These are phyloP conservation scores for Rhea pennata DNA, from an alignment of 2,113 vertebrate genomes.

Conservation along the genomic window DNA sequence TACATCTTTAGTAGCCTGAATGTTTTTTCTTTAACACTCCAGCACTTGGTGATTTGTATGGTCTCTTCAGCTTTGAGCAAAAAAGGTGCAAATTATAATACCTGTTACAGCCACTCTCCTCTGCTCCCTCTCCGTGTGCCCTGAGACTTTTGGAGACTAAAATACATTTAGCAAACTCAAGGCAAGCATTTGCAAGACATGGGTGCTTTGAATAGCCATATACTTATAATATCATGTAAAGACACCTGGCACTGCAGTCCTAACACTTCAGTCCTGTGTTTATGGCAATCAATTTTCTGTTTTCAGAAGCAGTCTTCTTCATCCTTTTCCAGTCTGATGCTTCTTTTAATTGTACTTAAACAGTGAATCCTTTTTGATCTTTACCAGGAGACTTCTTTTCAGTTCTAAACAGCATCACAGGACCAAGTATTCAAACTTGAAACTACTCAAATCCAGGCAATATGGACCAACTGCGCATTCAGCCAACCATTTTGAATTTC, in stretches of 20 bases:
- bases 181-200: neutral
- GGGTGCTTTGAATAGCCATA: neutral
- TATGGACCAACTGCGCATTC: neutral
- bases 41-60: conserved; percentile 13
- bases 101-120: neutral
- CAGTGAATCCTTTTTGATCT: neutral
- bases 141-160: neutral
- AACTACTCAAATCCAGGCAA: conserved; percentile 1
- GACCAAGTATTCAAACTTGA: neutral
- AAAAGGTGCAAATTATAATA: conserved; percentile 35
- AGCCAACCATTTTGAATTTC: neutral
- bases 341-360: neutral
- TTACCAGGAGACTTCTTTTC: neutral
- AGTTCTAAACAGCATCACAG: neutral
- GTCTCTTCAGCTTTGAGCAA: conserved; percentile 19
- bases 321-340: neutral
- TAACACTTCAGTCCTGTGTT: neutral
- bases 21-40: neutral
- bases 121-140: neutral
- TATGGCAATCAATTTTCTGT: neutral
- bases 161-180: conserved; percentile 29
- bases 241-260: neutral
- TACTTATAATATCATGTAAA: neutral
- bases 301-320: neutral
- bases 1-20: conserved; percentile 17